Percentiles rank a stretch among this genome's conserved stretches.
These are phyloP conservation scores for Acropora yongei DNA, from an alignment of 64 coral and sea anemone species.

Conservation along the genomic window DNA sequence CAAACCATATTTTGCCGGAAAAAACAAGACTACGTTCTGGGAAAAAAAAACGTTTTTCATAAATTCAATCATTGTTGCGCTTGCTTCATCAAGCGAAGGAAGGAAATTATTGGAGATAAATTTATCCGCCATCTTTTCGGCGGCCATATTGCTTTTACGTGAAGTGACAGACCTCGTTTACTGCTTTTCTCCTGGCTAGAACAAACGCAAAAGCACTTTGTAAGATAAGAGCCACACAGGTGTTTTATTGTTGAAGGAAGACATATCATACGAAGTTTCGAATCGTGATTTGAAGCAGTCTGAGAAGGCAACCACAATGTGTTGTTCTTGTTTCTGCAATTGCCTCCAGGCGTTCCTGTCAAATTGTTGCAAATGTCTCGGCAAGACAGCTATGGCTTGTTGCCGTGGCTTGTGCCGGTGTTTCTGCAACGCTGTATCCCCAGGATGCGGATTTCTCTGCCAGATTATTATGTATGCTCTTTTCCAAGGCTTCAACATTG, in stretches of 20 bases:
- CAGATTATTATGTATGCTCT: conserved; percentile 89
- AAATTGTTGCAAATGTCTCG: conserved; percentile 65
- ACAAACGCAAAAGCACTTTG: neutral
- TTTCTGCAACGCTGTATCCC: conserved; percentile 87
- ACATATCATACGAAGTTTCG: too few relatives aligned
- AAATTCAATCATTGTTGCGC: neutral
- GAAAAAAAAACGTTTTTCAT: neutral
- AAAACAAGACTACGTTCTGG: neutral
- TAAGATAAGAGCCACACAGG: neutral
- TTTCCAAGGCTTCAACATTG: conserved; percentile 94
- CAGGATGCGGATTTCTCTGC: conserved; percentile 76
- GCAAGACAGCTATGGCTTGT: conserved; percentile 81
- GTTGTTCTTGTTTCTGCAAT: conserved; percentile 48
- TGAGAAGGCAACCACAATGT: conserved; percentile 4
- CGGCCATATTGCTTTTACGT: conserved; percentile 33
- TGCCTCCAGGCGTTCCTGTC: conserved; percentile 52
- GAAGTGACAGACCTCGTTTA: neutral
- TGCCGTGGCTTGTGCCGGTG: conserved; percentile 76
- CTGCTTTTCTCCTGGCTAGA: neutral
- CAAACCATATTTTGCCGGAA: too few relatives aligned
- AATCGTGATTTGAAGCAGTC: neutral
- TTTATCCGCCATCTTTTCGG: neutral
- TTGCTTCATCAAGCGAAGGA: neutral
- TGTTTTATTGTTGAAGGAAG: too few relatives aligned
- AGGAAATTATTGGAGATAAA: neutral